phyloP scores from a whole-genome alignment of 2,888 invertebrate species.

The Drosophila cognata region DNA sequence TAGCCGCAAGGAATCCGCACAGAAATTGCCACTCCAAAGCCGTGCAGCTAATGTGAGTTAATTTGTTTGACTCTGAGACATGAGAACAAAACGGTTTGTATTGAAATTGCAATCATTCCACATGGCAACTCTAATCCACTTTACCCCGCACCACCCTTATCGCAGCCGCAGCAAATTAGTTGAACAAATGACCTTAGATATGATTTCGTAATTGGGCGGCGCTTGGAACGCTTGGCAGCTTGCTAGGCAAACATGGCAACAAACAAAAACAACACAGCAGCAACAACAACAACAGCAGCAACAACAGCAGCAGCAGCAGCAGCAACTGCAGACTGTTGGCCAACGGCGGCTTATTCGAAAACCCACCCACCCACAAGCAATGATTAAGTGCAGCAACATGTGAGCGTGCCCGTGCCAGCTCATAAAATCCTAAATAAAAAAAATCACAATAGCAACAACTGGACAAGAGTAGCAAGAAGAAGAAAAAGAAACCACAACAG shows the following conservation, averaged over 20 bases:
- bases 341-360: slow-evolving; percentile 73
- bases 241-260: slow-evolving; percentile 24
- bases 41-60: slow-evolving; percentile 52
- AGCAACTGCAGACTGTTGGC: slow-evolving; percentile 53
- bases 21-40: slow-evolving; percentile 17
- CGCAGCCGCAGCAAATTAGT: slow-evolving; percentile 74
- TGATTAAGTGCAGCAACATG: slow-evolving; percentile 80
- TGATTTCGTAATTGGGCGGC: slow-evolving; percentile 77
- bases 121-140: not conserved
- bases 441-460: slow-evolving; percentile 44
- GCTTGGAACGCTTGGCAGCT: slow-evolving; percentile 39
- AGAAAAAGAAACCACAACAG: slow-evolving; percentile 31
- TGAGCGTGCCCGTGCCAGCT: slow-evolving; percentile 62
- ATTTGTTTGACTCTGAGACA: slow-evolving; percentile 62
- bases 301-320: not conserved
- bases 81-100: slow-evolving; percentile 47
- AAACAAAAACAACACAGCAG: slow-evolving; percentile 22
- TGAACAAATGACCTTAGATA: slow-evolving; percentile 83
- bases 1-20: slow-evolving; percentile 49
- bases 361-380: slow-evolving; percentile 77
- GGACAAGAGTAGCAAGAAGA: slow-evolving; percentile 39
- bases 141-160: slow-evolving; percentile 19
- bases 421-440: slow-evolving; percentile 50
- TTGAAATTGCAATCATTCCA: slow-evolving; percentile 56
- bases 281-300: slow-evolving; percentile 12